Evolutionary conservation across 2,888 invertebrate species (phyloP), one percentile per base, ranked within the genome.

Genomic region (Cheilosia urbana): DNA sequence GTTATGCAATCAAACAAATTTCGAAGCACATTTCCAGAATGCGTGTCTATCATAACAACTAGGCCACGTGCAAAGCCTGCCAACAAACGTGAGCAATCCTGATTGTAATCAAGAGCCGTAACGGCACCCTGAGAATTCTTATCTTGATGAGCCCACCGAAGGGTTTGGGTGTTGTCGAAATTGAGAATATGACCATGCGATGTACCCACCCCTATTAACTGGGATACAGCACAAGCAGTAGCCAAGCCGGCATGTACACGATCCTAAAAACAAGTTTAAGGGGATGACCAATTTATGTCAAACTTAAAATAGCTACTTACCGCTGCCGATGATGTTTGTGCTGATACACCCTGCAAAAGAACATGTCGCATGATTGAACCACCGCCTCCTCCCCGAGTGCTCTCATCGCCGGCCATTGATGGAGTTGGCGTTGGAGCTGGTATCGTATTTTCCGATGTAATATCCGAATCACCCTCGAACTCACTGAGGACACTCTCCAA

Each of bases 181-280:
- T 97, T 95, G 34, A 99, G 93, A 69, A 98, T 94, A 88, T 97
- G 95, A 0, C 99, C 98, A 92, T 98, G 98, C 30, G 98, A 97
- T 37, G 98, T 99, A 45, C 99, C 99, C 37, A 98, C 95, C n/a
- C 97, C 97, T 85, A 98, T 94, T 92, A 96, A 95, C 71, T 96
- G 95, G 9, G 95, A 94, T 5, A 96, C 96, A 88, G 97, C 96
- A 90, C 97, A 94, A 6, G 97, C 96, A 79, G 98, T 98, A 11
- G 98, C 97, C 87, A 96, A 93, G 5, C 98, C 98, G 72, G 98
- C 97, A 92, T 96, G 96, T 17, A 98, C 96, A 88, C 97, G 94
- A 89, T 98, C 98, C 96, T 97, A 90, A 71, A 78, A 51, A 24
- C 3, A 13, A 13, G 1, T 40, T 24, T 7, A 51, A 45, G 47